These are phyloP conservation scores for Orchesella cincta DNA, from an alignment of 1,140 invertebrate species.

Conservation along the genomic window DNA sequence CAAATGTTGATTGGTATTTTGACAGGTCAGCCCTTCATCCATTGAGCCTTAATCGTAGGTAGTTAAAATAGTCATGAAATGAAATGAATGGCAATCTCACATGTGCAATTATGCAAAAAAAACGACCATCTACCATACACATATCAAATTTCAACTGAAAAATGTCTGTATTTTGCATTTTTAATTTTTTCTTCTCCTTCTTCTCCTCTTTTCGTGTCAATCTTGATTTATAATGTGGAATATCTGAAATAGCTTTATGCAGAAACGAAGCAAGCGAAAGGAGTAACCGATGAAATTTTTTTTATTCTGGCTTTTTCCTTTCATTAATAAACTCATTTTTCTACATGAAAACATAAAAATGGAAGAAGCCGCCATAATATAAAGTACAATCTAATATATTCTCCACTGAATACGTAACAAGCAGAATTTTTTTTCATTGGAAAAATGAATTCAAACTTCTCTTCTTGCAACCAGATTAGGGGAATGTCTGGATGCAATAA, in stretches of 20 bases:
- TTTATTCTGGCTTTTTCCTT: too few relatives aligned
- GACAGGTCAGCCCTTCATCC: constrained; percentile 4
- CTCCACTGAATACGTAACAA: too few relatives aligned
- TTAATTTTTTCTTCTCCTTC: background rate
- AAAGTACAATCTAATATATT: too few relatives aligned
- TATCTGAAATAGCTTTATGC: background rate
- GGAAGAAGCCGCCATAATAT: too few relatives aligned
- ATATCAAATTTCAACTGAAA: background rate
- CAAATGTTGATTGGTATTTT: constrained; percentile 11
- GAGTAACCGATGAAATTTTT: too few relatives aligned
- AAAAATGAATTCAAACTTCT: too few relatives aligned
- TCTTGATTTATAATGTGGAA: background rate
- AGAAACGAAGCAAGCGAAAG: too few relatives aligned
- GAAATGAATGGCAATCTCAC: background rate
- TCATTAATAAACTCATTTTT: too few relatives aligned
- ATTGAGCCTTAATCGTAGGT: background rate
- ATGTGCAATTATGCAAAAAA: background rate
- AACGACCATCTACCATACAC: background rate
- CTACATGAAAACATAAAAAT: too few relatives aligned
- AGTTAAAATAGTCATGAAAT: background rate
- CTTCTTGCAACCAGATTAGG: background rate
- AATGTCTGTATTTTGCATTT: background rate
- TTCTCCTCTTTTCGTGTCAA: background rate
- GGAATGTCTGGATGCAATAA: constrained; percentile 11
- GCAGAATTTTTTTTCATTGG: too few relatives aligned